These are phyloP conservation scores for Drosophila ananassae DNA, from an alignment of 1,140 invertebrate genomes.

Conservation along the genomic window DNA sequence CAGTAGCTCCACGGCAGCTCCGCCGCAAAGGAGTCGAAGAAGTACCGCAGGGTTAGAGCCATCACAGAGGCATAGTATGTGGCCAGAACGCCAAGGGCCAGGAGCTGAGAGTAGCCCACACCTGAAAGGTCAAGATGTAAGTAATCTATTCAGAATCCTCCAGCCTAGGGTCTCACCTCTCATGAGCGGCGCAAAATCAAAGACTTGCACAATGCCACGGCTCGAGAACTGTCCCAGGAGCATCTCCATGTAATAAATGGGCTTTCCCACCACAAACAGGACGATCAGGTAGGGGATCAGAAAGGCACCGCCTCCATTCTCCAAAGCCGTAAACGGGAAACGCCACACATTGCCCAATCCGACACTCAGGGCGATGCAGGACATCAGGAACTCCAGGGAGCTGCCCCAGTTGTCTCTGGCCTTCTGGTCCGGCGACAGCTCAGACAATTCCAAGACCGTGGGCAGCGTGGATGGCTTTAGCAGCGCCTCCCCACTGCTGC, in stretches of 20 bases:
- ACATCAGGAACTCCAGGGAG: conserved; percentile 94
- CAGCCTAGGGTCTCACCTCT: conserved; percentile 85
- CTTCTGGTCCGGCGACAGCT: conserved; percentile 20
- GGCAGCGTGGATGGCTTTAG: conserved; percentile 18
- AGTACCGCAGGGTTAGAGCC: conserved; percentile 90
- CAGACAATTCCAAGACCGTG: conserved; percentile 30
- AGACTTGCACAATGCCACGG: conserved; percentile 88
- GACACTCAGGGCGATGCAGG: conserved; percentile 95
- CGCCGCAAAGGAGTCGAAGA: conserved; percentile 86
- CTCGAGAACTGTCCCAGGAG: conserved; percentile 91
- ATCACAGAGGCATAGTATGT: conserved; percentile 92
- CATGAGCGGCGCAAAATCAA: conserved; percentile 86
- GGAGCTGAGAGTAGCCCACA: conserved; percentile 90
- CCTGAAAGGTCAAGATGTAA: conserved; percentile 84
- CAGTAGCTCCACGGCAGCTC: conserved; percentile 88
- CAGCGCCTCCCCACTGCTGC: conserved; percentile 26
- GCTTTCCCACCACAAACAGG: conserved; percentile 92
- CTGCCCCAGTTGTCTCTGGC: conserved; percentile 91
- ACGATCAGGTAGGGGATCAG: conserved; percentile 93
- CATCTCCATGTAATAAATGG: conserved; percentile 95
- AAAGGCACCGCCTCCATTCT: conserved; percentile 91
- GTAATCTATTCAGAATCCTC: background rate
- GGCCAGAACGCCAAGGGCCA: conserved; percentile 88
- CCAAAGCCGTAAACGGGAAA: conserved; percentile 93
- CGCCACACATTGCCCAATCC: conserved; percentile 88